phyloP scores from a whole-genome alignment of 2,888 invertebrate genomes.

The Norana najaformis region DNA sequence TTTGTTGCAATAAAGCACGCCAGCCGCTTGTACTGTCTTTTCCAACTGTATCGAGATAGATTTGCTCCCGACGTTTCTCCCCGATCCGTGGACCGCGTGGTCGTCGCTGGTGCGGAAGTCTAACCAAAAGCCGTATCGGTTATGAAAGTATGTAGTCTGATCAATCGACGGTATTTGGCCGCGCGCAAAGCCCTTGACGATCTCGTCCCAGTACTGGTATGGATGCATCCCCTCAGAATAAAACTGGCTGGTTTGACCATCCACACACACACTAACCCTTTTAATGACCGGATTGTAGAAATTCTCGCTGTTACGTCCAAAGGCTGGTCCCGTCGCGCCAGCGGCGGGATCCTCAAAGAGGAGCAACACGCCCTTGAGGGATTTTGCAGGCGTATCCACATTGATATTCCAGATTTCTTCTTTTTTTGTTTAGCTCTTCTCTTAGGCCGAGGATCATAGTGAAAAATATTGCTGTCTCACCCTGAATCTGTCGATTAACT shows the following conservation, averaged over 20 bases:
- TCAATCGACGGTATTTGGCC: neutral
- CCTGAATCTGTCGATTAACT: conserved; percentile 37
- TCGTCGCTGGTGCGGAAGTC: neutral
- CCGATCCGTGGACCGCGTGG: neutral
- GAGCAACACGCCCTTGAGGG: conserved; percentile 31
- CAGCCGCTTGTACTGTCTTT: neutral
- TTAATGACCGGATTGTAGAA: conserved; percentile 33
- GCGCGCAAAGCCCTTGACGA: neutral
- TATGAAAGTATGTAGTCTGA: neutral
- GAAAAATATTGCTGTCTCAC: conserved; percentile 34
- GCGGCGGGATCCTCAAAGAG: conserved; percentile 30
- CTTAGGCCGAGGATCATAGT: conserved; percentile 37
- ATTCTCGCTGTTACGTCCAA: neutral
- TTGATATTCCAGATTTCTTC: conserved; percentile 36
- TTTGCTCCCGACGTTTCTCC: neutral
- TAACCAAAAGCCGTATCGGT: neutral
- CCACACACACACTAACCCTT: conserved; percentile 26
- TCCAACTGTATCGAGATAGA: neutral
- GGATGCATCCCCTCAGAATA: neutral
- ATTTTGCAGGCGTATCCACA: conserved; percentile 23
- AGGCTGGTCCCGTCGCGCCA: neutral
- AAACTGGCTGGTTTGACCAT: neutral
- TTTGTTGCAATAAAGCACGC: neutral
- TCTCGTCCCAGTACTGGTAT: neutral
- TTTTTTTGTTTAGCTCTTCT: no score